Evolutionary conservation across 2,113 vertebrate genomes (phyloP), one percentile per base, ranked within the genome.

Genomic region (Atherinomorus stipes): DNA sequence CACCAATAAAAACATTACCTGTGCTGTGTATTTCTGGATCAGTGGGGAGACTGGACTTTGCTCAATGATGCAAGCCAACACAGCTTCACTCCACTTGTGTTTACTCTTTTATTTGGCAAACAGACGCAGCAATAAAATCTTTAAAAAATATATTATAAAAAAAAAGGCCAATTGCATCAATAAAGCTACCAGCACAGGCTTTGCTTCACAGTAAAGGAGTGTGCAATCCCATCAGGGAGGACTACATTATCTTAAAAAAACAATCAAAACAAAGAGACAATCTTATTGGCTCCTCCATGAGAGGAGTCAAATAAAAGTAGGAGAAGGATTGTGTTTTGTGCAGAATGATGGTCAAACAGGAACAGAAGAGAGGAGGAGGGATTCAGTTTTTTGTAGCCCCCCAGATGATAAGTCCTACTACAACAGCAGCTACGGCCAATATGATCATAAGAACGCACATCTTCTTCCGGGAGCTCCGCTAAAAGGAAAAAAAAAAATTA

Each of bases 401-500:
- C 95, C 94, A 97, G 79, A 98, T 68, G 91, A 98, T 53, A 78
- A 99, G 2, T 82, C 89, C 95, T 45, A 98, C 0, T 67, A 97
- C n/a, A 6, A 92, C 83, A 22, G 59, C 78, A 50, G 88, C 81
- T 51, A 96, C 54, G 21, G 77, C 88, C 85, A 97, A 87, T 80
- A 97, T 25, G 28, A 92, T 16, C 63, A 97, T 10, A 56, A 99
- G 89, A 89, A 99, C 96, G 89, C 95, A 98, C 11, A 99, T 95
- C 92, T 98, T 99, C 95, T 97, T 99, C 72, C 98, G 92, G 80
- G 96, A 97, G 69, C 92, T 96, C 91, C 93, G 94, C 97, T 99
- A 91, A 11, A 64, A 85, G 81, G 1, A 42, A 62, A 57, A 26
- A 54, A 28, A 5, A 69, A 12, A 23, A 4, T 26, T 1, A 53